Percentiles rank a stretch among this genome's conserved stretches.
Conservation (phyloP, 2,113 vertebrate genomes). For the cat (Felis catus) region F.catus_Fca126_mat1.0 CM031417.1:47546501-47547000, state of each 20-base stretch:
- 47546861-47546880: background rate
- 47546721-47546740: too few relatives aligned
- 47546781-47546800: too few relatives aligned
- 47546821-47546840: background rate
- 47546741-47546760: too few relatives aligned
- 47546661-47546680: background rate
- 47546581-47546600: background rate
- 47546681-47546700: background rate
- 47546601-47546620: background rate
- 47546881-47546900: background rate
- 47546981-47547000: background rate
- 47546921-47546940: background rate
- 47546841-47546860: background rate
- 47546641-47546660: background rate
- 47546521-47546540: background rate
- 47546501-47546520: background rate
- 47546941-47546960: background rate
- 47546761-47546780: too few relatives aligned
- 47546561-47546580: constrained; percentile 6
- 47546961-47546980: background rate
- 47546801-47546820: background rate
- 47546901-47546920: background rate
- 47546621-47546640: background rate
- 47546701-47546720: too few relatives aligned
- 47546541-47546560: background rate